phyloP scores from a whole-genome alignment of 1,140 invertebrate genomes.

The Drosophila willistoni region DNA sequence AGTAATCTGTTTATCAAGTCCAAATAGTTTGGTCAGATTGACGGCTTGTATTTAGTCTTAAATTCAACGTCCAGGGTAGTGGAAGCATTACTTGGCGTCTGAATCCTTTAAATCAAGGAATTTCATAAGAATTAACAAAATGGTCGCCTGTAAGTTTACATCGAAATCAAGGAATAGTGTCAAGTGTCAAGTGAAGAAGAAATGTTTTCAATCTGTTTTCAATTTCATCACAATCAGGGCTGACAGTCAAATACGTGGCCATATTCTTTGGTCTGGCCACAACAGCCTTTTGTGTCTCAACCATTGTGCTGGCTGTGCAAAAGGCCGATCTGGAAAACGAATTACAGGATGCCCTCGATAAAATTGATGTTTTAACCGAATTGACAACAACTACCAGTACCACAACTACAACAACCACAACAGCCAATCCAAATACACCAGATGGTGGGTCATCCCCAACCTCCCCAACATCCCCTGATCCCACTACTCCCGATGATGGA shows the following conservation, averaged over 20 bases:
- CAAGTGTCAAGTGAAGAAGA: neutral
- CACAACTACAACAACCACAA: slow-evolving; percentile 18
- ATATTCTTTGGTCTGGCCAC: slow-evolving; percentile 70
- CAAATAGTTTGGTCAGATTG: slow-evolving; percentile 64
- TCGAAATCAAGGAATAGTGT: too few relatives aligned
- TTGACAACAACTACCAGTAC: slow-evolving; percentile 44
- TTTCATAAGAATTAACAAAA: slow-evolving; percentile 22
- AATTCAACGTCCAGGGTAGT: slow-evolving; percentile 35
- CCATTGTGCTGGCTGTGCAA: slow-evolving; percentile 82
- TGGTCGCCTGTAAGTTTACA: slow-evolving; percentile 68
- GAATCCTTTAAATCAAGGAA: slow-evolving; percentile 40
- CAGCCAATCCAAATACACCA: slow-evolving; percentile 25
- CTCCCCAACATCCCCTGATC: neutral
- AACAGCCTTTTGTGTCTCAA: slow-evolving; percentile 83
- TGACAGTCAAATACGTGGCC: slow-evolving; percentile 71
- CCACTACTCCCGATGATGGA: neutral
- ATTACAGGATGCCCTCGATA: slow-evolving; percentile 71
- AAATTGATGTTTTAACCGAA: slow-evolving; percentile 56
- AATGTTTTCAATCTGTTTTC: neutral
- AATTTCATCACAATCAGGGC: slow-evolving; percentile 39
- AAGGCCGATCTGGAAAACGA: slow-evolving; percentile 69
- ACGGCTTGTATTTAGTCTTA: slow-evolving; percentile 50
- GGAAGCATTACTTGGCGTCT: slow-evolving; percentile 44
- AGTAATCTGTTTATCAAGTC: slow-evolving; percentile 59
- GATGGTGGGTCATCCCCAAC: too few relatives aligned